Evolutionary conservation across 2,888 invertebrate genomes (phyloP).

Genomic region (Chaitophorus viminalis): DNA sequence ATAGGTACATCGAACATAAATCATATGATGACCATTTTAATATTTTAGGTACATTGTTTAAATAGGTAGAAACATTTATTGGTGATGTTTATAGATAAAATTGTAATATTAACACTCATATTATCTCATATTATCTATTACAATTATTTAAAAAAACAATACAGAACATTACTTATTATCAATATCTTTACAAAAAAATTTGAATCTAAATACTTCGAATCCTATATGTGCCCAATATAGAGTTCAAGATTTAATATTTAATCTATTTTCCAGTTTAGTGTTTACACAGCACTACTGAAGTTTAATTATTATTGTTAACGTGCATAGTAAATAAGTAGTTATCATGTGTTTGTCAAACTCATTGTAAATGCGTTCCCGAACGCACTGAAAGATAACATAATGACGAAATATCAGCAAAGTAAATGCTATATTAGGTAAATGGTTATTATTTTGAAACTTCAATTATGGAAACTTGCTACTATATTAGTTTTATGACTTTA

Average conservation of each 20-base stretch:
- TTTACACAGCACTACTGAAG: neutral
- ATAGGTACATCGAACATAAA: no score
- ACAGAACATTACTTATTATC: neutral
- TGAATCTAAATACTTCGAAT: neutral
- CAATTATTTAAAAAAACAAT: neutral
- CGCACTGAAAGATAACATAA: neutral
- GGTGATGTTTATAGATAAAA: neutral
- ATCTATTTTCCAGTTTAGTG: neutral
- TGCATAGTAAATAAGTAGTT: neutral
- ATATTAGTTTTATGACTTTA: no score
- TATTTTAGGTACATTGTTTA: no score
- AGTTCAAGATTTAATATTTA: neutral
- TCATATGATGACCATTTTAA: no score
- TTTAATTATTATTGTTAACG: neutral
- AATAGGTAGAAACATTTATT: neutral
- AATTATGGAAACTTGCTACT: neutral
- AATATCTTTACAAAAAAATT: neutral
- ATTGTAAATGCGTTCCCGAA: neutral
- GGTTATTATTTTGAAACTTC: neutral
- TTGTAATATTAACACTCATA: neutral
- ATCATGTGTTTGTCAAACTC: constrained; percentile 12
- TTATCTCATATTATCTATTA: no score
- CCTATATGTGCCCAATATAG: neutral
- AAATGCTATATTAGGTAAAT: neutral
- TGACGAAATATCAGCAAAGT: neutral